Conservation (phyloP, 2,113 vertebrate species). For the Aspidoscelis tigris region DNA sequence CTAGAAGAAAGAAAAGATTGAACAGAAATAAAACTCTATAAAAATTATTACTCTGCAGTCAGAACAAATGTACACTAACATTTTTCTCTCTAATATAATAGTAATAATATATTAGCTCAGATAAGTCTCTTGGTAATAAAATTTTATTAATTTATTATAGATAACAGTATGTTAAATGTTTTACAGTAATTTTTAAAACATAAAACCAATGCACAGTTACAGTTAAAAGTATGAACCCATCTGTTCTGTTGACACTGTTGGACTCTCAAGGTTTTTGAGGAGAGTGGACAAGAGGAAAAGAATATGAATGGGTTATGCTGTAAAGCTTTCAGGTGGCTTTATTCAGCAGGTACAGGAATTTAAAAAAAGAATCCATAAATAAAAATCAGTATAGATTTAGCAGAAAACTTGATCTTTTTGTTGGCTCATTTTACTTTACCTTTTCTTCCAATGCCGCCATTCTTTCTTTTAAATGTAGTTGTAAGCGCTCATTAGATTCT, state of each 20-base stretch:
- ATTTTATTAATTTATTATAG: neutral
- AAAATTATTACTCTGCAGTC: neutral
- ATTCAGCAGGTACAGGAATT: no score
- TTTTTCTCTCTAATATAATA: neutral
- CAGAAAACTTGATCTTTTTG: neutral
- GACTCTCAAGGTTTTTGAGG: neutral
- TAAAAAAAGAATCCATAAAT: no score
- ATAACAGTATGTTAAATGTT: neutral
- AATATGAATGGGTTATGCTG: no score
- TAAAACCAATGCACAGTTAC: neutral
- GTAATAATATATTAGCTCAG: neutral
- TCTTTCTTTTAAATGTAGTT: conserved; percentile 96
- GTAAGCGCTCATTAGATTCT: conserved; percentile 96
- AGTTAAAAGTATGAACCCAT: neutral
- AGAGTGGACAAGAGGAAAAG: neutral
- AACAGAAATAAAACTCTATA: conserved; percentile 22
- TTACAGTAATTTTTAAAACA: neutral
- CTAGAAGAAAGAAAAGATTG: conserved; percentile 70
- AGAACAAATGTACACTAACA: no score
- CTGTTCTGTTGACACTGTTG: neutral
- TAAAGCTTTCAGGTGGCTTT: no score
- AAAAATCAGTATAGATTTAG: no score
- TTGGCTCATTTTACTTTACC: conserved; percentile 73
- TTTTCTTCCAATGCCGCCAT: conserved; percentile 98
- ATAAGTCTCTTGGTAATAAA: neutral